Evolutionary conservation across 2,797 vertebrate genomes (phyloP).

Genomic region (Gambusia yucatana): DNA sequence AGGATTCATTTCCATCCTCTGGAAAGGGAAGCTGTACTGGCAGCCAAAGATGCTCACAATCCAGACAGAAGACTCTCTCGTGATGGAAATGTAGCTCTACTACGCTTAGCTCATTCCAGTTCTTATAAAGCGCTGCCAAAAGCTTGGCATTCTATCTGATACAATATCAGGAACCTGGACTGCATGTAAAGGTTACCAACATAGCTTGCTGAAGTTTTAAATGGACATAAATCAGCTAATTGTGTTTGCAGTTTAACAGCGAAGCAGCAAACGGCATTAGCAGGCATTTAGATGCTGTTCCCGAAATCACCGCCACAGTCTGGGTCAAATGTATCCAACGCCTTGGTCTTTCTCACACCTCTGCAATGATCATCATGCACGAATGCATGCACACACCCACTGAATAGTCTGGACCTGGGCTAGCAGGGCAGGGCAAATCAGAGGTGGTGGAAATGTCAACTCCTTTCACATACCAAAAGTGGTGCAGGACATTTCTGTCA

Average conservation of each 20-base stretch:
- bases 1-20: constrained; percentile 54
- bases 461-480: constrained; percentile 32
- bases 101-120: constrained; percentile 46
- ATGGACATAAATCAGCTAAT: constrained; percentile 64
- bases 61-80: constrained; percentile 34
- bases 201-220: constrained; percentile 50
- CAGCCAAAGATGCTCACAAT: constrained; percentile 44
- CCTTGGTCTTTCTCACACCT: constrained; percentile 62
- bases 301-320: constrained; percentile 33
- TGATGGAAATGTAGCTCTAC: constrained; percentile 54
- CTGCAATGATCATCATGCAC: constrained; percentile 50
- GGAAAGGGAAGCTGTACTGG: constrained; percentile 32
- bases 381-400: constrained; percentile 11
- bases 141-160: constrained; percentile 49
- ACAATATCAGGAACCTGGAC: constrained; percentile 40
- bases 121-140: constrained; percentile 50
- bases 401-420: constrained; percentile 30
- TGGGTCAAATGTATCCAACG: constrained; percentile 31
- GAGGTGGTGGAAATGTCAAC: constrained; percentile 67
- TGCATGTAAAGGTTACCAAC: constrained; percentile 50
- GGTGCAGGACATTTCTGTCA: constrained; percentile 3
- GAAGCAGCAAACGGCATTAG: constrained; percentile 9
- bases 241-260: constrained; percentile 37
- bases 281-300: constrained; percentile 29
- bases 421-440: constrained; percentile 26